phyloP scores from a whole-genome alignment of 2,113 vertebrate species.

The Cyprinodon brontotheroides region DNA sequence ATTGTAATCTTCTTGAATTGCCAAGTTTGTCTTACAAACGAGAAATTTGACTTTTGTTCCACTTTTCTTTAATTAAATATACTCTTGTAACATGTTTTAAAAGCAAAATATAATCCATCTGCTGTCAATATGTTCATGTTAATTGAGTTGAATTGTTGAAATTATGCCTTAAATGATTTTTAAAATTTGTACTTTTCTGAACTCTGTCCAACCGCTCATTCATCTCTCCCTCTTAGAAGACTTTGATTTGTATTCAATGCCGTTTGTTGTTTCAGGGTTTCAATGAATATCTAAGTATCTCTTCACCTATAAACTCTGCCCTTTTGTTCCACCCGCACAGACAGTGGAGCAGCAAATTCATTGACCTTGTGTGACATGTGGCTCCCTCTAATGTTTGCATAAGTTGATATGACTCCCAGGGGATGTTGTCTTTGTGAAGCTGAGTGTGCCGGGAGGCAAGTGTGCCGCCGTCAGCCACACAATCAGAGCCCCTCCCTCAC shows the following conservation, averaged over 20 bases:
- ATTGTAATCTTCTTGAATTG: too few relatives aligned
- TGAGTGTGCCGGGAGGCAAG: slow-evolving; percentile 35
- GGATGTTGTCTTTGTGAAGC: slow-evolving; percentile 22
- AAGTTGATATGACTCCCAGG: slow-evolving; percentile 13
- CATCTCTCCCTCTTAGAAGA: neutral
- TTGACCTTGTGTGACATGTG: slow-evolving; percentile 12
- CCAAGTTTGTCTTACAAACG: too few relatives aligned
- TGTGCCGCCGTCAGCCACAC: slow-evolving; percentile 12
- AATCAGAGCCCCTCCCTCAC: neutral
- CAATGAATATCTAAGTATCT: neutral
- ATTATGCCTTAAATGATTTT: neutral
- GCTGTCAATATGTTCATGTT: too few relatives aligned
- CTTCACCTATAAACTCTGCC: neutral
- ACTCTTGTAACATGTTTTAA: too few relatives aligned
- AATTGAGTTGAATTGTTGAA: neutral
- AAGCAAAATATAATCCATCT: too few relatives aligned
- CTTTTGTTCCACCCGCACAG: neutral
- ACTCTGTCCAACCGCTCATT: neutral
- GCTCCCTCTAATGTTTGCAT: slow-evolving; percentile 2
- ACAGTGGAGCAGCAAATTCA: neutral
- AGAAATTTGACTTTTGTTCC: too few relatives aligned
- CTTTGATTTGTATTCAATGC: too few relatives aligned
- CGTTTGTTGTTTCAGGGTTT: neutral
- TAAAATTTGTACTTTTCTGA: neutral
- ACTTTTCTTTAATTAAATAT: too few relatives aligned